Evolutionary conservation across 2,113 vertebrate genomes (phyloP).

Genomic region (Orthonyx spaldingii): DNA sequence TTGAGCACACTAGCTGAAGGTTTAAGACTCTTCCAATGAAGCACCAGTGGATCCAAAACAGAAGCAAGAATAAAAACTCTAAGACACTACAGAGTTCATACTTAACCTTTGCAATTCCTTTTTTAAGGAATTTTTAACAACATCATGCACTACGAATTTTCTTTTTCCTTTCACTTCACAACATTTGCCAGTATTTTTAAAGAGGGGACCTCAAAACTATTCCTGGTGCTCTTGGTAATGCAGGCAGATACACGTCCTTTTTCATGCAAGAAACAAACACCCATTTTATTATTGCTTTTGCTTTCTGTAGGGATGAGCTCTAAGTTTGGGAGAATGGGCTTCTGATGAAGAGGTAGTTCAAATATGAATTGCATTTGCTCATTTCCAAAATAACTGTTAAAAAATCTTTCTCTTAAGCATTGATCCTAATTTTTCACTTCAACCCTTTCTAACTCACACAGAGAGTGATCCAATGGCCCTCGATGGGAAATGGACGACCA

Average conservation of each 20-base stretch:
- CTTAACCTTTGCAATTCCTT: neutral
- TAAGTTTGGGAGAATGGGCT: neutral
- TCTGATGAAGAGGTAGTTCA: neutral
- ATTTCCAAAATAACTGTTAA: neutral
- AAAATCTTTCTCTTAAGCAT: neutral
- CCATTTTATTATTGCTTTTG: neutral
- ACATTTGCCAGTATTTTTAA: neutral
- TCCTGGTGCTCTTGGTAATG: neutral
- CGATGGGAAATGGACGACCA: neutral
- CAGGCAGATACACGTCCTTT: neutral
- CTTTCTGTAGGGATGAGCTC: neutral
- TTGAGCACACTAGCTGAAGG: neutral
- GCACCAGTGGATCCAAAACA: neutral
- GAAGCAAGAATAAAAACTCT: neutral
- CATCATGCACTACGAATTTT: neutral
- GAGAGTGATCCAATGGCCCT: neutral
- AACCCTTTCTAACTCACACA: neutral
- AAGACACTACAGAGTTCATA: neutral
- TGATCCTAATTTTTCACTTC: neutral
- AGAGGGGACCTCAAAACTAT: neutral
- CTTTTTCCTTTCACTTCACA: neutral
- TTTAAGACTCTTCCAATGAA: neutral
- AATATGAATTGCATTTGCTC: neutral
- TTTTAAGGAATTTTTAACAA: neutral
- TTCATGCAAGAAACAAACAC: neutral